Percentiles rank a stretch among this genome's conserved stretches.
Evolutionary conservation across 2,888 invertebrate genomes (phyloP).

Genomic region (Cecidostiba fungosa): DNA sequence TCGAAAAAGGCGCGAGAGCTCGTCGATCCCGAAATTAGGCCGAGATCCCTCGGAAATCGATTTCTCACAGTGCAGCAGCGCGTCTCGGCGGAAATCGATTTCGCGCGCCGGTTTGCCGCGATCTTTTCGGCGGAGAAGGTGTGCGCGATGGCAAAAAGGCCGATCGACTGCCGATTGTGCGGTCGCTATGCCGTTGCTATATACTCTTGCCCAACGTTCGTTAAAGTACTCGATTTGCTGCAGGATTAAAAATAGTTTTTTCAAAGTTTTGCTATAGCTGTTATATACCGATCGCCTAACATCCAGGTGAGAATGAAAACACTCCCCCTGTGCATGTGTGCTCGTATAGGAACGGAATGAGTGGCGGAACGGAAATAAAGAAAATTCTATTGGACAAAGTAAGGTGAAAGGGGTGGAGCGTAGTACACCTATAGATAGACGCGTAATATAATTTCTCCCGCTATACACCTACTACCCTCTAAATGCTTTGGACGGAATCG

Average conservation of each 20-base stretch:
- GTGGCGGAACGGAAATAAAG: neutral
- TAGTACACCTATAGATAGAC: neutral
- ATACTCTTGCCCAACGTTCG: too few species aligned
- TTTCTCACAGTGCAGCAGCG: slow-evolving; percentile 55
- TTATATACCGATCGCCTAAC: too few species aligned
- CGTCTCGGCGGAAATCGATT: slow-evolving; percentile 54
- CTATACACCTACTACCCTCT: too few species aligned
- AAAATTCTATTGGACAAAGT: neutral
- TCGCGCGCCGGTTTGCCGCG: slow-evolving; percentile 51
- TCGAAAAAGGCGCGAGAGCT: slow-evolving; percentile 10
- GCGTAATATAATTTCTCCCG: too few species aligned
- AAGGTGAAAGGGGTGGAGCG: neutral
- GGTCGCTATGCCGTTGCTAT: neutral
- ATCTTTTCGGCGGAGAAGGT: neutral
- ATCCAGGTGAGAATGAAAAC: too few species aligned
- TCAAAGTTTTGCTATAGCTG: too few species aligned
- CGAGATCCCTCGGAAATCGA: slow-evolving; percentile 57
- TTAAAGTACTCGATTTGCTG: neutral
- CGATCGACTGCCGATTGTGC: neutral
- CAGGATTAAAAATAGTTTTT: too few species aligned
- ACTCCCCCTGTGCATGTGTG: too few species aligned
- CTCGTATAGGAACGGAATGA: neutral
- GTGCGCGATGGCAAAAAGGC: slow-evolving; percentile 13
- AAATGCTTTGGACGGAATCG: too few species aligned
- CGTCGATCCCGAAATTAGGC: slow-evolving; percentile 37